A percentile compares a stretch with the other conserved stretches of the same genome.
Evolutionary conservation across 2,797 vertebrate genomes (phyloP).

Genomic region (Micromesistius poutassou): DNA sequence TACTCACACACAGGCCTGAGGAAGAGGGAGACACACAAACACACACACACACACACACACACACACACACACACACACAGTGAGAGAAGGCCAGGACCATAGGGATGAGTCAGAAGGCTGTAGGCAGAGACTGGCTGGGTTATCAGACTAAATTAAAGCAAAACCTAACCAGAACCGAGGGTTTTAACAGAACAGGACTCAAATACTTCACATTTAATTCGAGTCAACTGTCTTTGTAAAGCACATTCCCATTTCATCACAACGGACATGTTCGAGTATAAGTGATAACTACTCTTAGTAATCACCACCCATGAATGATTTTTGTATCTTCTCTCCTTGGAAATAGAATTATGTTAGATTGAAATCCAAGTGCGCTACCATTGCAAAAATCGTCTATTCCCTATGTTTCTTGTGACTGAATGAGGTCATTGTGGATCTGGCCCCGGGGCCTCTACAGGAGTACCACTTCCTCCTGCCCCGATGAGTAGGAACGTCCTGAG

Average conservation of each 20-base stretch:
- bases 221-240: too few species aligned
- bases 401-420: conserved; percentile 50
- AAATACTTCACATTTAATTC: too few species aligned
- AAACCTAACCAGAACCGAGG: conserved; percentile 23
- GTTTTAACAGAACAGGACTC: too few species aligned
- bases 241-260: too few species aligned
- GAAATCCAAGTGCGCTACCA: too few species aligned
- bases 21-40: conserved; percentile 21
- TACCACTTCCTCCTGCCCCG: conserved; percentile 17
- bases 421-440: conserved; percentile 54
- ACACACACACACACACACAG: conserved; percentile 25
- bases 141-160: conserved; percentile 57
- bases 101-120: conserved; percentile 62
- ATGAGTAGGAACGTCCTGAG: conserved; percentile 20
- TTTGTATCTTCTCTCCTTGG: too few species aligned
- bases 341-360: too few species aligned
- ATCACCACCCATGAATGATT: too few species aligned
- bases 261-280: too few species aligned
- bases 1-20: conserved; percentile 20
- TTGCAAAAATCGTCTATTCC: conserved; percentile 22
- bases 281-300: too few species aligned
- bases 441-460: conserved; percentile 38
- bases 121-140: conserved; percentile 59
- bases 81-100: conserved; percentile 32
- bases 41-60: neutral